Conservation (phyloP, 2,113 vertebrate species). For the Petrocephalus zakoni region DNA sequence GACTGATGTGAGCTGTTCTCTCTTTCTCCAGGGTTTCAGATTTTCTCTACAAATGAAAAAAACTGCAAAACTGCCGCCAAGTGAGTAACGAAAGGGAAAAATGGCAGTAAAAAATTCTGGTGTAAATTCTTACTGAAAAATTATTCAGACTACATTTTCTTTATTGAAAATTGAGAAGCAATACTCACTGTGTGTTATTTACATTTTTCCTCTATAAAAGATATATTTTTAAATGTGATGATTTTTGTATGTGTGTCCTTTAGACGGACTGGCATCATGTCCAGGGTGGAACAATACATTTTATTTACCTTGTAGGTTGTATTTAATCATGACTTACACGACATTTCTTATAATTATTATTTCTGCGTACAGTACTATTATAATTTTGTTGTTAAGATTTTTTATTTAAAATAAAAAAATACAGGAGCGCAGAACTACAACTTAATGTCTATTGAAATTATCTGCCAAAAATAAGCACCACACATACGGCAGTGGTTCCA, state of each 20-base stretch:
- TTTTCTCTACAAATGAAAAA: constrained; percentile 29
- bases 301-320: not conserved
- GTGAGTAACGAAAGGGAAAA: constrained; percentile 20
- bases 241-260: not conserved
- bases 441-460: not conserved
- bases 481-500: not conserved
- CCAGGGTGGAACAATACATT: not conserved
- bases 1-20: constrained; percentile 37
- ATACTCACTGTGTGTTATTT: not conserved
- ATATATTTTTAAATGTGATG: not conserved
- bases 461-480: not conserved
- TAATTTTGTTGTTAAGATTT: not conserved
- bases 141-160: constrained; percentile 33
- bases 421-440: not conserved
- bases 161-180: not conserved
- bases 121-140: constrained; percentile 15
- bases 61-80: constrained; percentile 25
- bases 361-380: not conserved
- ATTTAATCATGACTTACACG: not conserved
- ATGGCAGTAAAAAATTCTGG: constrained; percentile 26
- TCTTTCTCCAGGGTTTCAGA: constrained; percentile 29
- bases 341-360: not conserved
- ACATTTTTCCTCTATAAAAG: not conserved
- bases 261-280: not conserved
- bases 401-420: not conserved